Evolutionary conservation across 2,797 vertebrate species (phyloP).

Genomic region (Dendrocincla fuliginosa): DNA sequence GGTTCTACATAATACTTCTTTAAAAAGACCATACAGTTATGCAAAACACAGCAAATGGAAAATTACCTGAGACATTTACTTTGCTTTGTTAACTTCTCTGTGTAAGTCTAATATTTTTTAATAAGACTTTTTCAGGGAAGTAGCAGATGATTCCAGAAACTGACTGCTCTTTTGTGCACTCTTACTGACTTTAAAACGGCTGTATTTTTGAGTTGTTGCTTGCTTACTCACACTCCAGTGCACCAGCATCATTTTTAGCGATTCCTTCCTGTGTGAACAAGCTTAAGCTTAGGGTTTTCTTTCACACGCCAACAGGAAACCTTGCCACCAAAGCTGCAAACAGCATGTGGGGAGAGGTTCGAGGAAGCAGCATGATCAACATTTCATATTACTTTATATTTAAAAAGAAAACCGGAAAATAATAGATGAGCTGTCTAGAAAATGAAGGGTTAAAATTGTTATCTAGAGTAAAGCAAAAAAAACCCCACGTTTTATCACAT

Average conservation of each 20-base stretch:
- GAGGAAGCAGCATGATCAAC: not conserved
- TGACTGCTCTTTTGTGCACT: not conserved
- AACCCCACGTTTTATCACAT: rapidly evolving
- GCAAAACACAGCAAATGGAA: not conserved
- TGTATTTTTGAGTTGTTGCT: not conserved
- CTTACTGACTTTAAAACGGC: not conserved
- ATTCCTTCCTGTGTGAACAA: constrained; percentile 52
- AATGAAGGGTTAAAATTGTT: not conserved
- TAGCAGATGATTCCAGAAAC: not conserved
- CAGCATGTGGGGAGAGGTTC: not conserved
- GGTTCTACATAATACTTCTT: not conserved
- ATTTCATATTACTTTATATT: not conserved
- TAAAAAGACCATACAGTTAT: not conserved
- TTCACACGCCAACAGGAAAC: constrained; percentile 50
- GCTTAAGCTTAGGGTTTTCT: not conserved
- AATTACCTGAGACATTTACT: not conserved
- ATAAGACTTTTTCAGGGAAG: not conserved
- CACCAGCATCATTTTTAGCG: not conserved
- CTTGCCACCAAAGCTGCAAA: not conserved
- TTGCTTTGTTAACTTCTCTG: not conserved
- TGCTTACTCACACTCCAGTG: not conserved
- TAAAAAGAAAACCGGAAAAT: not conserved
- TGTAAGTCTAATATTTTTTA: not conserved
- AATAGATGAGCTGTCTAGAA: not conserved
- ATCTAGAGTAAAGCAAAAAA: not conserved